Conservation (phyloP, 30 jellyfish, hydroid and myxozoan species). For the Pseudorhiza aurosa region DNA sequence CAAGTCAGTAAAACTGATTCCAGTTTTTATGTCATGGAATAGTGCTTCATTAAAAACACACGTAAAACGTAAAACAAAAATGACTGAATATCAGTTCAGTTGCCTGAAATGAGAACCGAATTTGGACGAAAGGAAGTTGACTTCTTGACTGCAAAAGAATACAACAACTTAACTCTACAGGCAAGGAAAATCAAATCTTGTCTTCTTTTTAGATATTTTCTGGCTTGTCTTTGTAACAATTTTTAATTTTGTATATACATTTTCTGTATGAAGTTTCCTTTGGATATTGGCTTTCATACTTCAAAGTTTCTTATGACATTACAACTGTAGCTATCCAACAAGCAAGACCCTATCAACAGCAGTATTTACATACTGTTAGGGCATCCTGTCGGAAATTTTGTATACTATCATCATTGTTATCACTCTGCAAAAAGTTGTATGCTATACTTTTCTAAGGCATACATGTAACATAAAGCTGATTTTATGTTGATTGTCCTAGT, state of each 20-base stretch:
- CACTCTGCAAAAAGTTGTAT: too few species aligned
- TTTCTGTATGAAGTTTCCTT: too few species aligned
- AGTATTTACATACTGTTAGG: background rate
- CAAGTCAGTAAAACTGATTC: too few species aligned
- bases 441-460: too few species aligned
- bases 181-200: background rate
- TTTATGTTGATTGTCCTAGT: too few species aligned
- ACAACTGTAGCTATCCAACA: too few species aligned
- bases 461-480: too few species aligned
- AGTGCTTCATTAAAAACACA: background rate
- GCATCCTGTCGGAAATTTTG: background rate
- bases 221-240: background rate
- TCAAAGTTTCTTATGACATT: too few species aligned
- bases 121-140: background rate
- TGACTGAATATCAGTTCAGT: background rate
- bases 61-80: background rate
- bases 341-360: background rate
- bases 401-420: too few species aligned
- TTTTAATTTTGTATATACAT: too few species aligned
- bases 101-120: background rate
- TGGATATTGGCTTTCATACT: too few species aligned
- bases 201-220: background rate
- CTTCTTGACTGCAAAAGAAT: background rate
- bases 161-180: background rate
- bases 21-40: too few species aligned